A percentile compares a stretch with the other conserved stretches of the same genome.
phyloP scores from a whole-genome alignment of 2,888 invertebrate species.

The Coremacera marginata region DNA sequence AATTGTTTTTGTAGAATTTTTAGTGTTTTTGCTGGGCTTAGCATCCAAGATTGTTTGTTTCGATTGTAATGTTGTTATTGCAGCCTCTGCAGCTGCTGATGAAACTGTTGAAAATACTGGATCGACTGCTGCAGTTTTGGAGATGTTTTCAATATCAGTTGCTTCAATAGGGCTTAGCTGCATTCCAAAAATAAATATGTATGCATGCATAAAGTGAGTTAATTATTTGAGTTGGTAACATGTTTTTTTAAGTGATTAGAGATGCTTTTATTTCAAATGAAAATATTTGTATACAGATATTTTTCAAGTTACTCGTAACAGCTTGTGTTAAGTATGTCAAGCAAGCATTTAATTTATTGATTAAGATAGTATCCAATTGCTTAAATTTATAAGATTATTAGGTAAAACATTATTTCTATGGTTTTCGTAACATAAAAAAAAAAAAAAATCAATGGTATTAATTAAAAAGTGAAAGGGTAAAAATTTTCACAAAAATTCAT shows the following conservation, averaged over 20 bases:
- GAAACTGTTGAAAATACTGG: not conserved
- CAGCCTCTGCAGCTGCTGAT: not conserved
- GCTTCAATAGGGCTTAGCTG: constrained; percentile 14
- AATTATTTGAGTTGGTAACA: not conserved
- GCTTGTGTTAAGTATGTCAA: too few species aligned
- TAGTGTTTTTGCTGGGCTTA: not conserved
- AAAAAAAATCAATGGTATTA: too few species aligned
- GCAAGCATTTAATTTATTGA: too few species aligned
- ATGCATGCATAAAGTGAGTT: constrained; percentile 17
- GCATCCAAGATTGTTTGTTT: not conserved
- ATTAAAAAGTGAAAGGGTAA: too few species aligned
- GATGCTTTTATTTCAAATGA: not conserved
- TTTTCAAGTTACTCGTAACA: too few species aligned
- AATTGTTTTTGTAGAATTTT: constrained; percentile 26
- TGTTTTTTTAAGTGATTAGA: not conserved
- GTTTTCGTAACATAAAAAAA: too few species aligned
- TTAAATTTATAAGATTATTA: too few species aligned
- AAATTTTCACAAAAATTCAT: too few species aligned
- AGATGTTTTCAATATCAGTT: constrained; percentile 9
- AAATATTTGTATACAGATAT: not conserved
- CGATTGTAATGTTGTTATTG: not conserved
- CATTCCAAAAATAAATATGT: constrained; percentile 29
- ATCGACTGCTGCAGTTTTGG: not conserved
- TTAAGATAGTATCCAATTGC: too few species aligned
- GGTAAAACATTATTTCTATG: too few species aligned